Evolutionary conservation across 2,888 invertebrate species (phyloP).

Genomic region (Griposia aprilina): DNA sequence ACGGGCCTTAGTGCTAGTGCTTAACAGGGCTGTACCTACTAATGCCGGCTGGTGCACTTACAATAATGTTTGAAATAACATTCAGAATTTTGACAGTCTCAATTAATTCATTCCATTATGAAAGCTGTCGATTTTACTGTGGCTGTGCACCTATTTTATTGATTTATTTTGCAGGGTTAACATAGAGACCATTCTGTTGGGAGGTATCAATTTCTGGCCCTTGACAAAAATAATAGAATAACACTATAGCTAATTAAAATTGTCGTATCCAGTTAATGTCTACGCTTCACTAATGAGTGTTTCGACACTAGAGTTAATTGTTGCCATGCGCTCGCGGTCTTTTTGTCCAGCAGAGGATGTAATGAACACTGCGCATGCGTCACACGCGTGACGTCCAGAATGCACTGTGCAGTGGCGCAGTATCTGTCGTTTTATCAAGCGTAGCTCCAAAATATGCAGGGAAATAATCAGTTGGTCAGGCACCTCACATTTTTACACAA

Average conservation of each 20-base stretch:
- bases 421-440: constrained; percentile 6
- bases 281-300: constrained; percentile 51
- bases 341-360: constrained; percentile 55
- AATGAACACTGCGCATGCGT: constrained; percentile 44
- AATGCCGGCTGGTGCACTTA: neutral
- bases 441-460: neutral
- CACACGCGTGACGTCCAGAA: constrained; percentile 20
- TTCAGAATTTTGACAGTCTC: neutral
- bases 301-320: constrained; percentile 58
- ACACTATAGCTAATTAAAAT: constrained; percentile 7
- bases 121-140: neutral
- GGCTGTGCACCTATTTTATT: neutral
- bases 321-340: constrained; percentile 38
- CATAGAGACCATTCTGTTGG: neutral
- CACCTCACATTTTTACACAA: constrained; percentile 31
- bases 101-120: neutral
- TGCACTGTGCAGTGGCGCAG: constrained; percentile 5
- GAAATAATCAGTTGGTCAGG: neutral
- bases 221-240: neutral
- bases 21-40: neutral
- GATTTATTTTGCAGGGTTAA: neutral
- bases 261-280: constrained; percentile 38
- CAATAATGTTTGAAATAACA: neutral
- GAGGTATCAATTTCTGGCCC: neutral
- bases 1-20: no score